Evolutionary conservation across 2,888 invertebrate genomes (phyloP), one percentile per base, ranked within the genome.

Genomic region (Lasioglossum malachurum): DNA sequence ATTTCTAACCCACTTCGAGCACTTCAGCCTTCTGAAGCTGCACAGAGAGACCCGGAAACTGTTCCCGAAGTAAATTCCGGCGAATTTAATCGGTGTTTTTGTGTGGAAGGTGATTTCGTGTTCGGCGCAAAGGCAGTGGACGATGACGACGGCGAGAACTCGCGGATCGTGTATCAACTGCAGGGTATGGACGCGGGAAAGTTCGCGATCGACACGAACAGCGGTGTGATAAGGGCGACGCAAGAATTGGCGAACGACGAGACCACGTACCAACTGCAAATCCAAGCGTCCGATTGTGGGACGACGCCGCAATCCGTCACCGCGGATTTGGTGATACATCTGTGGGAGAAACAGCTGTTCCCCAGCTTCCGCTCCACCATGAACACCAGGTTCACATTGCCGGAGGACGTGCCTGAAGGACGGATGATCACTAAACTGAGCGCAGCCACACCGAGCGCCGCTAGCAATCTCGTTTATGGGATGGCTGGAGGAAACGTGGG

Each of bases 401-500:
- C 97, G 8, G 98, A 98, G 96, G 97, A 98, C 94, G 97, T 97
- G 7, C 96, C 97, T 19, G 97, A 98, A 94, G 98, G 98, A 0
- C 97, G 97, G 92, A 95, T 97, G 10, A 97, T 99, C 16, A 97
- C 98, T 0, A 97, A 97, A 92, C 96, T 98, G 77, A 96, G 96
- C 79, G 98, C 98, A 0, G 96, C 96, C 7, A 98, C 98, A 0
- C 98, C 98, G 0, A 98, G 97, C 0, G 95, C 97, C 0, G 96
- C 96, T 8, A 97, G 97, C 16, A 96, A 97, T 90, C 96, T 98
- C 83, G 96, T 97, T 85, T 99, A 98, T 94, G 97, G 97, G 46
- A 98, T 99, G 87, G 99, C 98, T 16, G 99, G 99, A n/a, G 99
- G 99, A 7, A 99, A 99, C 94, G 97, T 98, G 4, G 98, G 98